A percentile compares a stretch with the other conserved stretches of the same genome.
Evolutionary conservation across 53 echinoderm and acorn worm species (phyloP).

Genomic region (Echinarachnius parma): DNA sequence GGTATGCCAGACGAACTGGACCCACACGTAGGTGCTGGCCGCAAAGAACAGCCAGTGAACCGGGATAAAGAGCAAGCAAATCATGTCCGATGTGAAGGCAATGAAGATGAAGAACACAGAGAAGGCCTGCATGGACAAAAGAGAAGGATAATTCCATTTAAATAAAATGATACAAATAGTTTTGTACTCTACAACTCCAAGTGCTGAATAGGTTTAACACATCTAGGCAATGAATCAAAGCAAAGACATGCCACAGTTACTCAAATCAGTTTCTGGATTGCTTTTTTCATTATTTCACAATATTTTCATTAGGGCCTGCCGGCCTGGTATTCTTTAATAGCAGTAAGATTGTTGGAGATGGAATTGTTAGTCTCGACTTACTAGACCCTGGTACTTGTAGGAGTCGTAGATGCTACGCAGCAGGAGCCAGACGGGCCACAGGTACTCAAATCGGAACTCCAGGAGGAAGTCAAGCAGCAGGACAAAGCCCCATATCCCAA

Average conservation of each 20-base stretch:
- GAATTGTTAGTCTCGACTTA: too few species aligned
- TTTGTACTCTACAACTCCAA: too few species aligned
- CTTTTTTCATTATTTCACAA: too few species aligned
- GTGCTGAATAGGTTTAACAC: too few species aligned
- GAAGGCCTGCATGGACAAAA: conserved; percentile 72
- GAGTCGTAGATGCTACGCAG: conserved; percentile 98
- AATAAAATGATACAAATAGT: too few species aligned
- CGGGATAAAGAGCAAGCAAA: conserved; percentile 96
- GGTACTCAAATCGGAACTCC: conserved; percentile 99
- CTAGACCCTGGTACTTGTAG: conserved; percentile 97
- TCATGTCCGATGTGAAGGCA: conserved; percentile 99
- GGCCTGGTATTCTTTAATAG: too few species aligned
- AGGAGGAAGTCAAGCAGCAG: conserved; percentile 94
- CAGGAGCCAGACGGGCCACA: conserved; percentile 97
- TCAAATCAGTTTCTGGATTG: too few species aligned
- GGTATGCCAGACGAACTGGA: conserved; percentile 99
- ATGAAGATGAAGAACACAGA: conserved; percentile 99
- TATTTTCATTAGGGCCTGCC: too few species aligned
- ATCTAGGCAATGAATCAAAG: too few species aligned
- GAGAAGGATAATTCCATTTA: neutral
- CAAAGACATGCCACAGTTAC: too few species aligned
- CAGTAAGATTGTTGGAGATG: too few species aligned
- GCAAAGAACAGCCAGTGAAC: conserved; percentile 99
- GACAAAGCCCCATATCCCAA: conserved; percentile 98
- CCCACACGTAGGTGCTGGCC: conserved; percentile 99